Evolutionary conservation across 2,888 invertebrate genomes (phyloP), one percentile per base, ranked within the genome.

Genomic region (Rhagium mordax): DNA sequence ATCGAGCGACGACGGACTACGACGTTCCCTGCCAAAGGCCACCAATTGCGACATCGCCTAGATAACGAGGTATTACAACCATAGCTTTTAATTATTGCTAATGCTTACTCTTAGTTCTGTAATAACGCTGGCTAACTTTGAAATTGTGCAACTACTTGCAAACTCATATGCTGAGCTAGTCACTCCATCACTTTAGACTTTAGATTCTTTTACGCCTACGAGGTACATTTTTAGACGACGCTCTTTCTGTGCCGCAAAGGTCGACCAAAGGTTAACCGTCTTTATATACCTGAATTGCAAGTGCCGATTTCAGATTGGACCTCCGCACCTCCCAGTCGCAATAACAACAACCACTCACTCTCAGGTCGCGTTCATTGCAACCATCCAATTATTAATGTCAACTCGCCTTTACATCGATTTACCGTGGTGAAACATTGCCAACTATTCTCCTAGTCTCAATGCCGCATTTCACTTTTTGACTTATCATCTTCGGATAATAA

Each of bases 181-280:
- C 47, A 29, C 47, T 27, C 71, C 29, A 24, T 49, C 62, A 18
- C 18, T 47, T n/a, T n/a, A n/a, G n/a, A n/a, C n/a, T n/a, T 21
- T 51, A 74, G 77, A 81, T 78, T 78, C 80, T 77, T 75, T 70
- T 47, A 76, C 81, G 81, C 81, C 81, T 75, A 82, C 82, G 76
- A 72, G 71, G 74, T 77, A 73, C 79, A 76, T 76, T 82, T 82
- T 82, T 81, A 81, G 79, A 78, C 75, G 74, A 24, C 67, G 74
- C 67, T 74, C 72, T 78, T 77, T 77, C 66, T 71, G 72, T 77
- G 70, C 62, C 74, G 57, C 71, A 76, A 77, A 81, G 79, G 81
- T 81, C 79, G 76, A 71, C 66, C 72, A 78, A 78, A 83, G 81
- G 81, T 80, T 75, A 79, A 59, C 73, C 71, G 57, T 13, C 72